Percentiles rank a stretch among this genome's conserved stretches.
Evolutionary conservation across 2,888 invertebrate species (phyloP).

Genomic region (Leptopilina syphax): DNA sequence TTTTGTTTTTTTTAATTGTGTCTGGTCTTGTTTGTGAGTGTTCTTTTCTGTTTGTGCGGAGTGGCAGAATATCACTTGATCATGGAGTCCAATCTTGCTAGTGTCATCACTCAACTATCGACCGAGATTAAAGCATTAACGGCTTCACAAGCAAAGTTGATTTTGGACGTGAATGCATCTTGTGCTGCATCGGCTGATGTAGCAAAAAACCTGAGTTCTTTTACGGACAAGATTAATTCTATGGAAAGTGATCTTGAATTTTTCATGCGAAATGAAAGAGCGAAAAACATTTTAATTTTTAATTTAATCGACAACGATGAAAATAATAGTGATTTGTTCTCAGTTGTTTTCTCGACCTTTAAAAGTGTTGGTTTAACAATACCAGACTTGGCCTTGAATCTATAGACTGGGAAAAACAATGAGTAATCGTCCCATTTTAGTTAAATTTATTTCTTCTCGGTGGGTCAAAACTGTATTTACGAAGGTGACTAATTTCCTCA

Average conservation of each 20-base stretch:
- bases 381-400: background rate
- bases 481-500: background rate
- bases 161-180: no score
- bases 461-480: background rate
- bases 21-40: no score
- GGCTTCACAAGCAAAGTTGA: no score
- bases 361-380: background rate
- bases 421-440: background rate
- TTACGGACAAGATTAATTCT: background rate
- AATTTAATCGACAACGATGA: background rate
- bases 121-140: no score
- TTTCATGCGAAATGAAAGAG: background rate
- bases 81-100: no score
- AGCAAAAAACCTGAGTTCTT: no score
- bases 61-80: no score
- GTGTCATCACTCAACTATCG: no score
- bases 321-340: background rate
- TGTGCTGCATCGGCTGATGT: no score
- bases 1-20: no score
- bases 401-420: conserved; percentile 5
- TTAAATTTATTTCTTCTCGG: background rate
- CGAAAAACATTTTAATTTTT: background rate
- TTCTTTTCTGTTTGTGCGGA: no score
- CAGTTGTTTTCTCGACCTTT: background rate
- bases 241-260: background rate